phyloP scores from a whole-genome alignment of 2,888 invertebrate genomes.

The Synergus japonicus region DNA sequence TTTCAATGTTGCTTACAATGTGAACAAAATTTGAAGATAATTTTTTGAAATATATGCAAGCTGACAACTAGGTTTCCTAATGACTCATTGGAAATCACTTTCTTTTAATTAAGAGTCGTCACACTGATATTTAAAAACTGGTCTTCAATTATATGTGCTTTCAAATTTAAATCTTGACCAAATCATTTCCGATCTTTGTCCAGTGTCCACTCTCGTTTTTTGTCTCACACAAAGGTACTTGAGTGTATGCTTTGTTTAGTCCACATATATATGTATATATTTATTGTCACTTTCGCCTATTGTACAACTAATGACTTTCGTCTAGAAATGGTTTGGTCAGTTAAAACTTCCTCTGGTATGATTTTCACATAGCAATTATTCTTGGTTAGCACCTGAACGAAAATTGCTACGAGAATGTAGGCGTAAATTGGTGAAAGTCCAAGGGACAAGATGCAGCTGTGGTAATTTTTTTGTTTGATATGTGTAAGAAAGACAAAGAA shows the following conservation, averaged over 20 bases:
- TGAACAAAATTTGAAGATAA: too few species aligned
- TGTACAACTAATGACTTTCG: constrained; percentile 58
- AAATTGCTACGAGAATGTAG: constrained; percentile 53
- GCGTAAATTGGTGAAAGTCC: constrained; percentile 61
- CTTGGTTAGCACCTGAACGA: constrained; percentile 58
- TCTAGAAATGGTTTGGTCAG: constrained; percentile 52
- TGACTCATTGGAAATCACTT: neutral
- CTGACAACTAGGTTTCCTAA: too few species aligned
- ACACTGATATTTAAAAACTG: neutral
- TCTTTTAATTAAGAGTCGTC: neutral
- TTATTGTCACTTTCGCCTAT: constrained; percentile 64
- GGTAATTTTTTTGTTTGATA: neutral
- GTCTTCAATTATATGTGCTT: neutral
- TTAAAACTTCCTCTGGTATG: constrained; percentile 62
- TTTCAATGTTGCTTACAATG: too few species aligned
- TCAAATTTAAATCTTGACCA: neutral
- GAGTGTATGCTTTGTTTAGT: neutral
- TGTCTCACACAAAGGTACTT: neutral
- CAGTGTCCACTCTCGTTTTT: neutral
- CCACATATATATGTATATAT: neutral
- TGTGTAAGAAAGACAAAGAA: neutral
- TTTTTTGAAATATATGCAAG: neutral
- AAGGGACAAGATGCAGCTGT: constrained; percentile 10
- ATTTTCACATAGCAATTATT: constrained; percentile 58
- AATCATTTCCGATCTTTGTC: neutral